Percentiles rank a stretch among this genome's conserved stretches.
These are phyloP conservation scores for Podilymbus podiceps DNA, from an alignment of 2,113 vertebrate species.

Conservation along the genomic window DNA sequence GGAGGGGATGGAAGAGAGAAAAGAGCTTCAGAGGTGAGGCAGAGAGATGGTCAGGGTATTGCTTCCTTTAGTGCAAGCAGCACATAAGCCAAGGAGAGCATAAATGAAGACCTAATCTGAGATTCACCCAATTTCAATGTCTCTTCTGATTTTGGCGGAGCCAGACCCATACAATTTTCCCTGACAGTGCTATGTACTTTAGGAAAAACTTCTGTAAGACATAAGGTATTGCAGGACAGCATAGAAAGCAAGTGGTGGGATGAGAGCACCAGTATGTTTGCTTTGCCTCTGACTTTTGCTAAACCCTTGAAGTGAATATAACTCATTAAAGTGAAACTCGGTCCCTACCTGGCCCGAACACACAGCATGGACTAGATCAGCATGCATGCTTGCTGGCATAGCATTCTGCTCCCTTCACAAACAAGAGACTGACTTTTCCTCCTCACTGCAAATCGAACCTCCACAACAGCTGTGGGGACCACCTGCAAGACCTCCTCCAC, in stretches of 20 bases:
- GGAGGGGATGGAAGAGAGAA: too few relatives aligned
- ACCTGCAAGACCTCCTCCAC: neutral
- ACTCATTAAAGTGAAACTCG: neutral
- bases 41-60: neutral
- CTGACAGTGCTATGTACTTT: neutral
- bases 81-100: neutral
- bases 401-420: neutral
- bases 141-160: neutral
- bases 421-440: neutral
- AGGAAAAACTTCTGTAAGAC: neutral
- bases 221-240: neutral
- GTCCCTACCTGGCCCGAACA: neutral
- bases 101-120: neutral
- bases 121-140: neutral
- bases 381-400: fast-evolving
- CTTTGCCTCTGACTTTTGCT: neutral
- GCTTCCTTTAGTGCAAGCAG: neutral
- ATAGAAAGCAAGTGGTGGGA: neutral
- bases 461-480: neutral
- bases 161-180: neutral
- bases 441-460: neutral
- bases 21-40: neutral
- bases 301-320: neutral
- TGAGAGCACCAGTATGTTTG: neutral
- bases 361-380: too few relatives aligned